A percentile compares a stretch with the other conserved stretches of the same genome.
phyloP scores from a whole-genome alignment of 2,797 vertebrate genomes.

The Parauchenoglanis ngamensis region DNA sequence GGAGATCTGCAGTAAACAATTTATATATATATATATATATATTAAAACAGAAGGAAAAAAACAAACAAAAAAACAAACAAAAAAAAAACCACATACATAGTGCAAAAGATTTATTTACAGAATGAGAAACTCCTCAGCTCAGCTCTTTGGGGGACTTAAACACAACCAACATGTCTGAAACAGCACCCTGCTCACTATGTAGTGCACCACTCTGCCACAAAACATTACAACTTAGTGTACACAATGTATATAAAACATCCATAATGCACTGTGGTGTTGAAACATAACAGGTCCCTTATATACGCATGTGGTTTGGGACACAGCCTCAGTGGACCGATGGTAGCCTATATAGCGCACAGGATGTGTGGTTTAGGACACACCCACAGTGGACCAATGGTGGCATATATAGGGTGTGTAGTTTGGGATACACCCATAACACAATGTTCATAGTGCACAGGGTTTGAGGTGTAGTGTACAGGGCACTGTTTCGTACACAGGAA shows the following conservation, averaged over 20 bases:
- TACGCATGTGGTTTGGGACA: background rate
- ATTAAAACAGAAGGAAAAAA: background rate
- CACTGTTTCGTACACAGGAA: slow-evolving; percentile 2
- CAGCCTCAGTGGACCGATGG: background rate
- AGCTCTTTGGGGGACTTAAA: slow-evolving; percentile 13
- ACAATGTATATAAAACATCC: background rate
- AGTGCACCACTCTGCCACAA: background rate
- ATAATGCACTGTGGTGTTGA: background rate
- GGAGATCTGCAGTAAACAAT: slow-evolving; percentile 7
- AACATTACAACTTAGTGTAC: background rate
- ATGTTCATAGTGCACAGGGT: background rate
- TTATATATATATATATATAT: background rate
- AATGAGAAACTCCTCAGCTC: slow-evolving; percentile 32
- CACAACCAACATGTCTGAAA: slow-evolving; percentile 3
- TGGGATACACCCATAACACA: background rate
- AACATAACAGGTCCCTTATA: background rate
- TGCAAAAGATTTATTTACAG: slow-evolving; percentile 68
- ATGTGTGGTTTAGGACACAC: background rate
- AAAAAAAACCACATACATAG: slow-evolving; percentile 53
- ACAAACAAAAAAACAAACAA: no score
- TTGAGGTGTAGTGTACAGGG: background rate
- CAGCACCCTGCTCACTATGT: slow-evolving; percentile 32
- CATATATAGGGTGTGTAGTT: background rate
- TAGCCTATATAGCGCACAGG: slow-evolving; percentile 19
- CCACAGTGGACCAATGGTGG: background rate